Conservation (phyloP, 2,113 vertebrate genomes). For the Cyanoderma ruficeps region DNA sequence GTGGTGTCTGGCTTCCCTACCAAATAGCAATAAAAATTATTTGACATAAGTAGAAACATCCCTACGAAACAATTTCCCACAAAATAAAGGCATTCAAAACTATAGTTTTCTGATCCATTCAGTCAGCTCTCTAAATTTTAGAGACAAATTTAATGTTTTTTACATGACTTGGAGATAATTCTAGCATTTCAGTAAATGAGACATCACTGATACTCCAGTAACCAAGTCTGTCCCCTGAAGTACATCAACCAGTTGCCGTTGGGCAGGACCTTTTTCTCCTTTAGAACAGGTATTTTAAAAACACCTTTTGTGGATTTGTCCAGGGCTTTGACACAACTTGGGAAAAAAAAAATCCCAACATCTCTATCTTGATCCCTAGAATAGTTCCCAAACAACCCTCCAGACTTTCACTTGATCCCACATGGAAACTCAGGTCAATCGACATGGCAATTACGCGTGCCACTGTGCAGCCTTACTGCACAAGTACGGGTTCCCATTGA, state of each 20-base stretch:
- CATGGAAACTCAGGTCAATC: not conserved
- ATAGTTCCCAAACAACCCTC: not conserved
- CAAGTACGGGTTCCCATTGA: not conserved
- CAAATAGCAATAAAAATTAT: conserved; percentile 27
- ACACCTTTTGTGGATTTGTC: not conserved
- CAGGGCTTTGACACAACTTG: not conserved
- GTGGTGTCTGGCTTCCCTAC: conserved; percentile 61
- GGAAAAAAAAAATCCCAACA: accelerated
- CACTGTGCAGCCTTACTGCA: not conserved
- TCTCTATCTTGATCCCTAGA: not conserved
- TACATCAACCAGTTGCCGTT: not conserved
- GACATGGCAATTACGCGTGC: not conserved
- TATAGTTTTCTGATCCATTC: not conserved
- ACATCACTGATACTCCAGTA: not conserved
- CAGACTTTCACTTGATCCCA: not conserved
- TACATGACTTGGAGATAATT: not conserved
- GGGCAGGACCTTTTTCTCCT: not conserved
- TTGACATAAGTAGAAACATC: conserved; percentile 32
- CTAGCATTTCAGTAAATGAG: not conserved
- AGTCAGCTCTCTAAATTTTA: not conserved
- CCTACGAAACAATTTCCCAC: not conserved
- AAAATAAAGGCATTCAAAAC: conserved; percentile 23
- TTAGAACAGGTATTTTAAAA: not conserved
- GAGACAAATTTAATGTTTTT: not conserved
- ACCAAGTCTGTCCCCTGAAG: not conserved